Conservation (phyloP, 2,888 invertebrate genomes). For the Eristalinus sepulchralis region DNA sequence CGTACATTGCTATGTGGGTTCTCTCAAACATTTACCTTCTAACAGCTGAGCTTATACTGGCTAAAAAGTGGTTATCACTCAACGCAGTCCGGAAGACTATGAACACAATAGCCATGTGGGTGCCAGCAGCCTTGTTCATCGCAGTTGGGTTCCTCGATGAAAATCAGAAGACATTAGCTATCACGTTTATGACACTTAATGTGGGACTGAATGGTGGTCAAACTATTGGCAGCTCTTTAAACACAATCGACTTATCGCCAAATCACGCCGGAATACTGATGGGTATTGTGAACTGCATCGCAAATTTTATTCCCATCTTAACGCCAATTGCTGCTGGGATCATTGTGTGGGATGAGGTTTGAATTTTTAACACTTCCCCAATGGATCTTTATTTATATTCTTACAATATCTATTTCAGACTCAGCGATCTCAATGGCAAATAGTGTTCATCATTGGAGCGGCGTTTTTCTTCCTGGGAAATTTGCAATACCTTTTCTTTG, state of each 20-base stretch:
- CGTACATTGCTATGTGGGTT: constrained; percentile 77
- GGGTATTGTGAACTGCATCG: constrained; percentile 84
- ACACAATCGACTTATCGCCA: constrained; percentile 84
- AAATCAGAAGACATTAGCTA: constrained; percentile 78
- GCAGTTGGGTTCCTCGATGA: constrained; percentile 81
- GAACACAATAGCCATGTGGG: constrained; percentile 76
- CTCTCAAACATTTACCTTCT: constrained; percentile 36
- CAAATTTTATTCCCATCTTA: constrained; percentile 83
- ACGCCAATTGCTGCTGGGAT: constrained; percentile 83
- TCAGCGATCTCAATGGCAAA: constrained; percentile 84
- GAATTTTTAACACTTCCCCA: background rate
- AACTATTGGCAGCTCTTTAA: constrained; percentile 80
- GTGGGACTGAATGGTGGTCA: constrained; percentile 80
- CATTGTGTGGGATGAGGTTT: constrained; percentile 79
- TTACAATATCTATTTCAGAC: constrained; percentile 80
- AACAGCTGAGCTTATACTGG: constrained; percentile 33
- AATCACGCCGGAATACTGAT: constrained; percentile 84
- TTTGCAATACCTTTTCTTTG: constrained; percentile 86
- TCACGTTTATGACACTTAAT: constrained; percentile 82
- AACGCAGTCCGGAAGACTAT: constrained; percentile 68
- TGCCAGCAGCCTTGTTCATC: constrained; percentile 82
- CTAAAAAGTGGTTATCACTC: constrained; percentile 75
- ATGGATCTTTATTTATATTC: background rate
- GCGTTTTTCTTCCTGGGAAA: constrained; percentile 86
- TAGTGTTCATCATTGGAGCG: constrained; percentile 85